Conservation (phyloP, 2,888 invertebrate genomes). For the Linnaemya tessellans region DNA sequence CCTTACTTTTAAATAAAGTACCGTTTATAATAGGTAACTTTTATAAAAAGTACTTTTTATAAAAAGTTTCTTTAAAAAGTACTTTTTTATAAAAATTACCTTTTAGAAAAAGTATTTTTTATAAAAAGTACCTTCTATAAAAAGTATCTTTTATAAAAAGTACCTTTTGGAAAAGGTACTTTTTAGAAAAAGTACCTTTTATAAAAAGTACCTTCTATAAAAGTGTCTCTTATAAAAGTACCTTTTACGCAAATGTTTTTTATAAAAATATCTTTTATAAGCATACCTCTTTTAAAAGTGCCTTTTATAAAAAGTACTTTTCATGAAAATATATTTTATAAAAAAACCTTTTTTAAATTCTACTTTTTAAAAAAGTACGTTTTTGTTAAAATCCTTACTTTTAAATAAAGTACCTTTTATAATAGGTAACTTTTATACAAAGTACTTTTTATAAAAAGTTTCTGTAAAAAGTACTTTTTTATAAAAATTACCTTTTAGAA, state of each 20-base stretch:
- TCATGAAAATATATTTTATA: neutral
- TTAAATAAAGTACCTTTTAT: no score
- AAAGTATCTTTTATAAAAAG: neutral
- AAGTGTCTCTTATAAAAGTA: neutral
- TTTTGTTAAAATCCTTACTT: no score
- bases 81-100: neutral
- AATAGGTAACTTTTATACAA: no score
- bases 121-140: neutral
- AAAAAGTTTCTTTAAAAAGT: neutral
- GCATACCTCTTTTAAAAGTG: neutral
- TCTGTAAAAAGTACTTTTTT: no score
- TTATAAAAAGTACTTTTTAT: neutral
- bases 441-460: no score
- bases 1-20: neutral
- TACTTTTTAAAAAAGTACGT: neutral
- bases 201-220: neutral
- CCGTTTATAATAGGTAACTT: neutral
- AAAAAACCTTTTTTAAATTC: neutral
- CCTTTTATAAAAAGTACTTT: neutral
- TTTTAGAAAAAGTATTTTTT: neutral
- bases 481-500: no score
- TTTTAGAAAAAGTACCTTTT: neutral
- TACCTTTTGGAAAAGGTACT: no score
- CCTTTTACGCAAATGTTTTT: neutral
- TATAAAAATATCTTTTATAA: neutral